Base-by-base conservation (phyloP, 2,113 vertebrate species). In the Conger conger region DNA sequence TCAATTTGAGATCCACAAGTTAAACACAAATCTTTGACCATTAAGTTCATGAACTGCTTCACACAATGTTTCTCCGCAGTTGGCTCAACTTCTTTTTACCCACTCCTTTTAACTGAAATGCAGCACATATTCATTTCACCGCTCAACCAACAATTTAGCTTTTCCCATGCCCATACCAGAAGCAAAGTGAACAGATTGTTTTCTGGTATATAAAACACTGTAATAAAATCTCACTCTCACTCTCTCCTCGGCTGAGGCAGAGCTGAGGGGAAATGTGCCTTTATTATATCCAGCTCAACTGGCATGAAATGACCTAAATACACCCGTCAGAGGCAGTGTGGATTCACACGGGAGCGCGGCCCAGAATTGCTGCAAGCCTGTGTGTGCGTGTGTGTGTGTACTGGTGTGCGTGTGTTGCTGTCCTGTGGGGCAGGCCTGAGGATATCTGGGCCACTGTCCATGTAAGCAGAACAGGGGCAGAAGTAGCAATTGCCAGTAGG, bases 301-400 rank as follows among this genome's bases (percentile, higher is more conserved):
- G 37, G 53, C 79, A 82, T 86, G 78, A 82, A 86, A 87, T 92
- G 82, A 89, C 86, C 83, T 81, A 89, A 86, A 90, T 85, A 88
- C 80, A 90, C 84, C 84, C 17, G 76, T 84, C 81, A 79, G 36
- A 45, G 83, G 85, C 42, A 77, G 33, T 88, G 77, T 73, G 68
- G 82, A 84, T 54, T 42, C 76, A 86, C 83, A 35, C 78, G 53
- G 15, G 42, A 30, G 78, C 35, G 54, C 73, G 17, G 37, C 27
- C 45, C 36, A 27, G 36, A 57, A 50, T 27, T 80, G 79, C 79
- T 80, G 40, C 27, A 8, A 80, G 40, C 5, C 3, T 45, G 40
- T n/a, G 38, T 45, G 17, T 50, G 79, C 50, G 79, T 80, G 79
- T 11, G 38, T 80, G 37, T 40, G 37, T 79, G 79, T 42, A 5